Evolutionary conservation across 2,888 invertebrate genomes (phyloP), one percentile per base, ranked within the genome.

Genomic region (Globia sparganii): DNA sequence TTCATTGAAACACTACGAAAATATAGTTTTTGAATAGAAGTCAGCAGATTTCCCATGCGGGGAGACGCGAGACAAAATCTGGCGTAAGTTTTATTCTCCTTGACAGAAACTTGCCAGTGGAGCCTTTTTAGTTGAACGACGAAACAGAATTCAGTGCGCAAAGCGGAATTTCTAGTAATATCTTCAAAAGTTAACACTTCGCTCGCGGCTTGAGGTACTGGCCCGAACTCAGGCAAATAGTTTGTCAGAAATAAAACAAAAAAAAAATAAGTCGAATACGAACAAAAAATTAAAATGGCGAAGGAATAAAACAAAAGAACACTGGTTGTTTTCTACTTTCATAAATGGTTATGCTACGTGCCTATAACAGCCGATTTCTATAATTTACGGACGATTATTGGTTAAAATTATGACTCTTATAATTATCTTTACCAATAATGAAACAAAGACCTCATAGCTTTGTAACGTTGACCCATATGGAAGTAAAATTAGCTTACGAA

Each of bases 21-120:
- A 86, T 83, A 87, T 80, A 85, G 86, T 80, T 88, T 87, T 80
- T 83, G 85, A 88, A 88, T 86, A 71, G 73, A 81, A 87, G 81
- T 87, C 86, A 89, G 85, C 85, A 83, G 87, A 88, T 88, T 88
- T 89, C 89, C 88, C 88, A 87, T 86, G 88, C 84, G 87, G 82
- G 86, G 72, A 84, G 77, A 78, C 59, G 82, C 81, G 85, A 88
- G 78, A 88, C 89, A 81, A 88, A 88, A 88, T 88, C 89, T 87
- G 85, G 78, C 78, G 78, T 76, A 87, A 87, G 80, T 89, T 89
- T 88, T 89, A 89, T 89, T 87, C 85, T 87, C 70, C 83, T 84
- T 85, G 88, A 88, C 86, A 82, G 89, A 88, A 89, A 88, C 78
- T 88, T 88, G 78, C 80, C 78, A 81, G 86, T 81, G 69, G 83